These are phyloP conservation scores for Pachyseris speciosa DNA, from an alignment of 64 coral and sea anemone species.

Conservation along the genomic window DNA sequence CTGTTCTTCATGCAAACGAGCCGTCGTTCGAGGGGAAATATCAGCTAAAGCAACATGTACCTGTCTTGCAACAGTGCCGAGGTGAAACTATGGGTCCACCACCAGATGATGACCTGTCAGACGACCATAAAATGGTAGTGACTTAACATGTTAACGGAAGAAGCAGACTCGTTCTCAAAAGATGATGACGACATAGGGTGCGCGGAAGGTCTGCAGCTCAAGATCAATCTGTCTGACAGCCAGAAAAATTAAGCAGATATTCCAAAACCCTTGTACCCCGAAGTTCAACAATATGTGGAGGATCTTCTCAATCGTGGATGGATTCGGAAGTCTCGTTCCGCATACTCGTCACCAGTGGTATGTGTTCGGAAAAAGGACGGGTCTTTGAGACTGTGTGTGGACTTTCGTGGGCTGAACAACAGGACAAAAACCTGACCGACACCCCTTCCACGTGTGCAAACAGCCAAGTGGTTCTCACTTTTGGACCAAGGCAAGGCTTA, in stretches of 20 bases:
- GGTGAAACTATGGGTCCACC: not conserved
- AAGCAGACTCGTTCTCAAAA: conserved; percentile 20
- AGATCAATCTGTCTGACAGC: conserved; percentile 15
- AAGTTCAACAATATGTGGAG: no score
- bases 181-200: conserved; percentile 34
- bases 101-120: not conserved
- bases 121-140: conserved; percentile 9
- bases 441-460: no score
- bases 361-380: no score
- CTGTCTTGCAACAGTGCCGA: not conserved
- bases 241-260: conserved; percentile 36
- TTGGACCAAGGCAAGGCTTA: no score
- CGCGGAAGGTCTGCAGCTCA: conserved; percentile 24
- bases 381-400: no score
- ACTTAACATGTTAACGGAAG: conserved; percentile 6
- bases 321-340: no score
- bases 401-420: no score
- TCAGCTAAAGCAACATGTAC: not conserved
- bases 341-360: no score
- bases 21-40: not conserved
- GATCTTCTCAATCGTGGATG: no score
- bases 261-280: conserved; percentile 38
- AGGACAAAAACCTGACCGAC: no score
- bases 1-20: not conserved
- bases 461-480: no score